phyloP scores from a whole-genome alignment of 35 echinoderm and acorn worm species.

The Strongylocentrotus purpuratus region DNA sequence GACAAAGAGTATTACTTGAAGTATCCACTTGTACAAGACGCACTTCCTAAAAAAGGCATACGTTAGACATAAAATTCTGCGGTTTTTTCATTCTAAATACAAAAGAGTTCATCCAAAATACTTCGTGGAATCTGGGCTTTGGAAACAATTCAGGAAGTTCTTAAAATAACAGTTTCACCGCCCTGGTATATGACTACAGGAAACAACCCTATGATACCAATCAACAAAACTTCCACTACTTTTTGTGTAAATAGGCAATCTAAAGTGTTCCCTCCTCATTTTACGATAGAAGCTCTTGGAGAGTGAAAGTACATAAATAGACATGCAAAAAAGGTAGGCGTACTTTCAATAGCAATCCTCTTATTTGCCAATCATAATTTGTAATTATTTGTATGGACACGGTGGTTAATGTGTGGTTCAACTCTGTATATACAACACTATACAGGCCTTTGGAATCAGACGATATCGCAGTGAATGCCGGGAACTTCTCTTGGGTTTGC shows the following conservation, averaged over 20 bases:
- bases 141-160: neutral
- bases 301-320: neutral
- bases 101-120: neutral
- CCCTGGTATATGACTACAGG: neutral
- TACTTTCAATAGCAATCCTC: neutral
- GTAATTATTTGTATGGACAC: neutral
- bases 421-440: constrained; percentile 28
- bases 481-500: neutral
- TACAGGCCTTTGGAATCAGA: constrained; percentile 26
- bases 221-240: neutral
- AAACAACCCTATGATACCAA: neutral
- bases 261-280: neutral
- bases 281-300: neutral
- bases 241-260: neutral
- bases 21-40: too few relatives aligned
- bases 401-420: neutral
- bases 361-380: neutral
- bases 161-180: neutral
- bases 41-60: too few relatives aligned
- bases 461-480: constrained; percentile 32
- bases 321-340: neutral
- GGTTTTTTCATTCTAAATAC: too few relatives aligned
- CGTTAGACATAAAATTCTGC: too few relatives aligned
- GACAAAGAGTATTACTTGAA: neutral
- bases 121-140: neutral